Base-by-base conservation (phyloP, 2,888 invertebrate species). In the Tetragonula carbonaria region DNA sequence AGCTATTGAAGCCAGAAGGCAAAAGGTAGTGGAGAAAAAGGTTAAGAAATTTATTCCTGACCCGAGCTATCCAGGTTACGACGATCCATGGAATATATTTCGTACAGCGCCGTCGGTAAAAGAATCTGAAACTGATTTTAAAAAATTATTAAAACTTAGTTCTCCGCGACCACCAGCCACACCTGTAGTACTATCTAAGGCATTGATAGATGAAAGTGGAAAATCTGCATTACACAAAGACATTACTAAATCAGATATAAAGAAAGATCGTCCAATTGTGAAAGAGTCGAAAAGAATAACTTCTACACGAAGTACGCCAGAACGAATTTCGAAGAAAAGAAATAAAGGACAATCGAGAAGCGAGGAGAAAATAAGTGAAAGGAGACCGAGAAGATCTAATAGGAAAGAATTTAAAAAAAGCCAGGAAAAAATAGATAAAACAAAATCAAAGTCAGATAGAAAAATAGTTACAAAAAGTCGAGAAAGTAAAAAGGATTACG, bases 41-140 rank as follows among this genome's bases (percentile, higher is more conserved):
- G 68, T 28, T 3, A n/a, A 62, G 2, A 90, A 88, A 45, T 90
- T 88, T n/a, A 82, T 84, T 50, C 84, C 86, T 14, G 82, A 90
- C 77, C 86, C 79, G 0, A 77, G 73, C 51, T 84, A 90, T 75
- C 85, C 78, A 28, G 90, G 83, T 16, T 85, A 90, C 18, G 87
- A 87, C 28, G 74, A 88, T 70, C 72, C 78, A 3, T 88, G 88
- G 91, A 87, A 92, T 55, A 71, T 87, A 78, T 74, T 50, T n/a
- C 86, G 87, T 23, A 90, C 86, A 59, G 88, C 90, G 16, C 88
- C 90, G 0, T 73, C 87, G 0, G 28, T 68, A 21, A 84, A 89
- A 51, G 72, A 73, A 63, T 80, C 75, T 0, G 79, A 80, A 55
- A 86, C 86, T 8, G 85, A 91, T 62, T 91, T 91, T 63, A 88